Percentiles rank a stretch among this genome's conserved stretches.
These are phyloP conservation scores for Ctenomys sociabilis DNA, from an alignment of 2,113 vertebrate genomes.

Conservation along the genomic window DNA sequence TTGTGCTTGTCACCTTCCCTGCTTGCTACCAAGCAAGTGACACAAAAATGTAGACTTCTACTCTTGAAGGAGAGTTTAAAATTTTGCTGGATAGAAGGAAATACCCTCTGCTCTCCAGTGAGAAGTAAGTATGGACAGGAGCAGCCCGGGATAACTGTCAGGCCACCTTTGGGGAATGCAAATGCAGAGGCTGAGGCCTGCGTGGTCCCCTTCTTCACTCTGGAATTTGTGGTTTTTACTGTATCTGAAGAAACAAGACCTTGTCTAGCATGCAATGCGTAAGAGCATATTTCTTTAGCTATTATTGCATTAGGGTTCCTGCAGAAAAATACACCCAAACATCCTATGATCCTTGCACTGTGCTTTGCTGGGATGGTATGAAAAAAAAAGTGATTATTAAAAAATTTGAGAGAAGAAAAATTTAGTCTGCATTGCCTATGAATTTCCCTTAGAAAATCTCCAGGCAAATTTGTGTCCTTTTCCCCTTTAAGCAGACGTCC, in stretches of 20 bases:
- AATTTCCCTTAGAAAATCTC: slow-evolving; percentile 19
- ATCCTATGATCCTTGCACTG: fast-evolving
- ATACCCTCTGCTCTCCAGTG: not conserved
- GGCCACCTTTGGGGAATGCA: not conserved
- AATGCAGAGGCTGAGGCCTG: not conserved
- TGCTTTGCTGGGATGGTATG: not conserved
- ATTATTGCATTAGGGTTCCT: not conserved
- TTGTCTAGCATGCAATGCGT: not conserved
- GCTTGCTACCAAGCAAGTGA: slow-evolving; percentile 55
- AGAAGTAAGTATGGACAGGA: not conserved
- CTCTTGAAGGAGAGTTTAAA: slow-evolving; percentile 54
- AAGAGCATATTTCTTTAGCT: not conserved
- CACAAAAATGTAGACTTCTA: slow-evolving; percentile 64
- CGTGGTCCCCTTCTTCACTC: not conserved
- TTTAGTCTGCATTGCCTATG: not conserved
- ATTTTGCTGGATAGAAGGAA: not conserved
- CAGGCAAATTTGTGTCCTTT: not conserved
- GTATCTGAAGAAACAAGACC: not conserved
- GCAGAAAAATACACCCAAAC: not conserved
- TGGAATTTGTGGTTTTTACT: not conserved
- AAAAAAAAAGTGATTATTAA: not conserved
- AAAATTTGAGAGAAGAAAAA: slow-evolving; percentile 19
- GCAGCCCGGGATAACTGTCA: too few relatives aligned
- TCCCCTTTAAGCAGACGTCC: not conserved
- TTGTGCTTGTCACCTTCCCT: slow-evolving; percentile 59